Percentiles rank a stretch among this genome's conserved stretches.
Conservation (phyloP, 2,888 invertebrate genomes). For the Leptopilina syphax region DNA sequence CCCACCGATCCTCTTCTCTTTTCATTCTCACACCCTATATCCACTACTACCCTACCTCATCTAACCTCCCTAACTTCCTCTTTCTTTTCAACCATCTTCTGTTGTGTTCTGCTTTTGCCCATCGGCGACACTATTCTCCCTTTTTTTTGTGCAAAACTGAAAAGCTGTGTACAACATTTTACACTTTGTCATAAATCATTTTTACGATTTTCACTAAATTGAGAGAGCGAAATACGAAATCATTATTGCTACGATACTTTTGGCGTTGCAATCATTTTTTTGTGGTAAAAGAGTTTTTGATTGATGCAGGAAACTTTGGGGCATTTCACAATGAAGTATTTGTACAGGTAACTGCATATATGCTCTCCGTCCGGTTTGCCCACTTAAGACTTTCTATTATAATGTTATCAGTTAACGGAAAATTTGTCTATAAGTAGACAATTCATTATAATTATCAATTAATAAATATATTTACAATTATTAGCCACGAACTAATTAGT, state of each 20-base stretch:
- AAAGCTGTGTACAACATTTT: conserved; percentile 16
- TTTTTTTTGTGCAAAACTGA: background rate
- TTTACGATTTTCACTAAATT: conserved; percentile 16
- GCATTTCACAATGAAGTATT: too few species aligned
- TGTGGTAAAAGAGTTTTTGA: background rate
- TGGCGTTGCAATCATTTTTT: background rate
- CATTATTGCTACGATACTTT: conserved; percentile 23
- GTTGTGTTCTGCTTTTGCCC: conserved; percentile 21
- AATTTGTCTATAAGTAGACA: too few species aligned
- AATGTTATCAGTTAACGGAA: too few species aligned
- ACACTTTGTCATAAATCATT: conserved; percentile 34
- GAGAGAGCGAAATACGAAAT: background rate
- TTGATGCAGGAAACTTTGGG: background rate
- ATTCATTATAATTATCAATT: too few species aligned
- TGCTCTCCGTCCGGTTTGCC: too few species aligned
- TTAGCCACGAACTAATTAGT: too few species aligned
- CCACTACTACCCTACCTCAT: conserved; percentile 27
- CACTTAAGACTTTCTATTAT: too few species aligned
- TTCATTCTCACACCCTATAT: conserved; percentile 43
- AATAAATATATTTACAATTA: too few species aligned
- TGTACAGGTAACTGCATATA: too few species aligned
- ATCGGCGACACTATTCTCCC: conserved; percentile 19
- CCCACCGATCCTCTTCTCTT: conserved; percentile 43
- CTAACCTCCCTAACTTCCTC: conserved; percentile 30
- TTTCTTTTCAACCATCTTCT: conserved; percentile 36